A percentile compares a stretch with the other conserved stretches of the same genome.
Conservation (phyloP, 2,888 invertebrate genomes). For the Bombyx huttoni region DNA sequence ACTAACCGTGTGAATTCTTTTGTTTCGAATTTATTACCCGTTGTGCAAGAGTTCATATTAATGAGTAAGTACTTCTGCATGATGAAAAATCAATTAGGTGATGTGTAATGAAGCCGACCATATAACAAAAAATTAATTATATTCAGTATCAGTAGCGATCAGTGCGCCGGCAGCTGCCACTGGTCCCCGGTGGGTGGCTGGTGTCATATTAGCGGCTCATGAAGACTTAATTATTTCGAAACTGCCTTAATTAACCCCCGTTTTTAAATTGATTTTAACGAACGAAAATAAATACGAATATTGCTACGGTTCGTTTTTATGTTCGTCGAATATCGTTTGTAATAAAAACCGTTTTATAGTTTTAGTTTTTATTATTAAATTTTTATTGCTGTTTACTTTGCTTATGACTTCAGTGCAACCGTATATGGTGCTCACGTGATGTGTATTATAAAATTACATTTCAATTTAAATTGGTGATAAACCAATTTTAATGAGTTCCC, state of each 20-base stretch:
- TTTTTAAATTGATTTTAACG: background rate
- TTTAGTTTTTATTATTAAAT: background rate
- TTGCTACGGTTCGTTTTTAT: background rate
- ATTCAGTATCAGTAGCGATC: background rate
- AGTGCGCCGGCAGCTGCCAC: background rate
- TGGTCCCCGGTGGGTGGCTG: background rate
- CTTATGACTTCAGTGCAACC: background rate
- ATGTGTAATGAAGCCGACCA: background rate
- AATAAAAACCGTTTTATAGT: background rate
- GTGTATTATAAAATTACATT: background rate
- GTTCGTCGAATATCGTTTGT: background rate
- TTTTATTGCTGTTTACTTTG: background rate
- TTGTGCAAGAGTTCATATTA: too few relatives aligned
- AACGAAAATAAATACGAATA: background rate
- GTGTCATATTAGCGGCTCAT: constrained; percentile 2
- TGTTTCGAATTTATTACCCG: too few relatives aligned
- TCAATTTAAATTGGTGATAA: too few relatives aligned
- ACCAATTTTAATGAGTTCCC: too few relatives aligned
- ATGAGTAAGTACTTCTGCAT: too few relatives aligned
- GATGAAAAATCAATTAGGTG: background rate
- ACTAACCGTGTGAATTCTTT: too few relatives aligned
- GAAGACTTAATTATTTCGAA: constrained; percentile 2
- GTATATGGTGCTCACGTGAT: background rate
- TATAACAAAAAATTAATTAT: background rate
- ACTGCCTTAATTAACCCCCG: background rate